Conservation (phyloP, 2,888 invertebrate species). For the Aporophyla lueneburgensis region DNA sequence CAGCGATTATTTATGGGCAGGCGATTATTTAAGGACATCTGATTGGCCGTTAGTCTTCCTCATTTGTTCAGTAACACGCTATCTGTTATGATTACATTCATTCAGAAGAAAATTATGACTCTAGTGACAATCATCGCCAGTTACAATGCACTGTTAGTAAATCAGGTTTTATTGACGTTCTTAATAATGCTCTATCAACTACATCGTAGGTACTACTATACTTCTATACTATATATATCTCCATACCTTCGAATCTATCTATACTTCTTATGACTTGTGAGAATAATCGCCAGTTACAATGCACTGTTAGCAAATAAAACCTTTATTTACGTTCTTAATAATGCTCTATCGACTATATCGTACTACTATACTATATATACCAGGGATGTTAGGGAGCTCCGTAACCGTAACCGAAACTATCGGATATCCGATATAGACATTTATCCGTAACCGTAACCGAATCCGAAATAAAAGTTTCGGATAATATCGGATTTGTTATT, state of each 20-base stretch:
- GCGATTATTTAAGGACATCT: constrained; percentile 12
- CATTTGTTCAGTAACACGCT: constrained; percentile 1
- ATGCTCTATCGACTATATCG: neutral
- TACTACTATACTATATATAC: too few relatives aligned
- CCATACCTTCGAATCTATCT: too few relatives aligned
- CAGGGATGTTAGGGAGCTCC: too few relatives aligned
- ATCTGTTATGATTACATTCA: neutral
- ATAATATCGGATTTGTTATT: too few relatives aligned
- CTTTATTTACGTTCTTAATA: neutral
- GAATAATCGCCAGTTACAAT: constrained; percentile 2
- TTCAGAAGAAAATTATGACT: constrained; percentile 4
- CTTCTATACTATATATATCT: too few relatives aligned
- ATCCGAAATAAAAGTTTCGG: too few relatives aligned
- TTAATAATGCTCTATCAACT: neutral
- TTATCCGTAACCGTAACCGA: too few relatives aligned
- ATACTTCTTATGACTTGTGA: neutral
- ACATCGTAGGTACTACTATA: neutral
- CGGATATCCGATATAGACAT: too few relatives aligned
- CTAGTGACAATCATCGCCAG: constrained; percentile 1
- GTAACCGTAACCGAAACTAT: too few relatives aligned
- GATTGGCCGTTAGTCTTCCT: neutral
- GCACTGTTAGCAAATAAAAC: constrained; percentile 23
- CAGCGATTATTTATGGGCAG: constrained; percentile 31
- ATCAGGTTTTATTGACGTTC: neutral
- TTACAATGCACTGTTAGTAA: constrained; percentile 18